Evolutionary conservation across 2,888 invertebrate species (phyloP).

Genomic region (Stenolophus ochropezus): DNA sequence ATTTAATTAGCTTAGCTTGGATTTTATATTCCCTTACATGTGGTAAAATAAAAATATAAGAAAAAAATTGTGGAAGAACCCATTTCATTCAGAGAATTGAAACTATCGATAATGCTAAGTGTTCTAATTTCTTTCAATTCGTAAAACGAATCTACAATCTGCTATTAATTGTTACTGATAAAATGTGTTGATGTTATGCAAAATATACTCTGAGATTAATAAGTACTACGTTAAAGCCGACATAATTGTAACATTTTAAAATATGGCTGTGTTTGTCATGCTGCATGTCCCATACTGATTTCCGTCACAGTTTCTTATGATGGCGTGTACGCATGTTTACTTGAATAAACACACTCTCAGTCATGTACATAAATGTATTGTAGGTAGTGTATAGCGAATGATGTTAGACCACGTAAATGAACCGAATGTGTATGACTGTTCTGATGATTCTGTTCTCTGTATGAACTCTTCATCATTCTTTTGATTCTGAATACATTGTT

Average conservation of each 20-base stretch:
- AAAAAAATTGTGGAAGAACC: too few species aligned
- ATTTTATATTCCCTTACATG: too few species aligned
- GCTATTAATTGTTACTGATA: constrained; percentile 36
- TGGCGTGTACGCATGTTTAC: constrained; percentile 35
- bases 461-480: constrained; percentile 45
- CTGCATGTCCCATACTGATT: constrained; percentile 43
- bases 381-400: constrained; percentile 55
- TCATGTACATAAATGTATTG: constrained; percentile 59
- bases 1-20: too few species aligned
- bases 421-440: constrained; percentile 31
- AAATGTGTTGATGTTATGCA: constrained; percentile 39
- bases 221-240: constrained; percentile 14
- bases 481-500: constrained; percentile 56
- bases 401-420: constrained; percentile 36
- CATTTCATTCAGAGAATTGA: too few species aligned
- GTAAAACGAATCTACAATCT: not conserved
- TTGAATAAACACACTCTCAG: constrained; percentile 57
- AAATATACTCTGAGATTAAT: constrained; percentile 30
- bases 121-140: too few species aligned
- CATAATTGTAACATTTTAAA: constrained; percentile 44
- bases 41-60: too few species aligned
- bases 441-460: constrained; percentile 45
- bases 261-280: constrained; percentile 56
- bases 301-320: constrained; percentile 31
- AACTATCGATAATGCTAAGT: too few species aligned